Conservation (phyloP, 1,140 invertebrate genomes). For the Hypothenemus hampei region DNA sequence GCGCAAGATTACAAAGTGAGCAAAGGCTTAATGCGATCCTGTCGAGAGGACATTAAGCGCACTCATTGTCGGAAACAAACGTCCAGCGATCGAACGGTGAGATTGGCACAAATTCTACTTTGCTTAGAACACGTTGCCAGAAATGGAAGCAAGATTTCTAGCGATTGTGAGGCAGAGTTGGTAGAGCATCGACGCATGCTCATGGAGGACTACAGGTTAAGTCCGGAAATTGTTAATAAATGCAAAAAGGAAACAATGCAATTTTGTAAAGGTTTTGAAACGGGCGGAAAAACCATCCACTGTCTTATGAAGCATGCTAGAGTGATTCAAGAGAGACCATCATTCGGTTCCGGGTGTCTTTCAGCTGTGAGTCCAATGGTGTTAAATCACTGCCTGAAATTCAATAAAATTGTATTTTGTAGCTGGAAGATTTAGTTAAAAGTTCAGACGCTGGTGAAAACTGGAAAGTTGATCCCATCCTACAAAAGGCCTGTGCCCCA, state of each 20-base stretch:
- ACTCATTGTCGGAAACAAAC: constrained; percentile 71
- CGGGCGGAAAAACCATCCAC: constrained; percentile 86
- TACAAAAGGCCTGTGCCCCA: constrained; percentile 77
- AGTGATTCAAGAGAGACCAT: constrained; percentile 52
- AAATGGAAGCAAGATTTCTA: constrained; percentile 66
- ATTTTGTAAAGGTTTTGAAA: constrained; percentile 63
- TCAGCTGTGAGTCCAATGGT: constrained; percentile 52
- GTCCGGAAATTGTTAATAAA: constrained; percentile 83
- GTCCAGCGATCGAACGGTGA: constrained; percentile 74
- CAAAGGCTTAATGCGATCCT: constrained; percentile 80
- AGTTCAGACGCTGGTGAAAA: constrained; percentile 81
- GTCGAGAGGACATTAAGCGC: constrained; percentile 83
- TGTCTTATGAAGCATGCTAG: constrained; percentile 91
- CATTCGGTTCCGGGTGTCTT: constrained; percentile 63
- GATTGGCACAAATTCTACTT: constrained; percentile 84
- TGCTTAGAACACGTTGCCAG: constrained; percentile 85
- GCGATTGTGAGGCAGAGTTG: constrained; percentile 82
- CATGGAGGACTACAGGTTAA: constrained; percentile 88
- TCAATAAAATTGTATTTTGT: constrained; percentile 29
- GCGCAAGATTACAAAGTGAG: constrained; percentile 88
- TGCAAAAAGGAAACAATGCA: constrained; percentile 82
- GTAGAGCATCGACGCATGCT: constrained; percentile 83
- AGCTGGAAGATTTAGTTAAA: constrained; percentile 73
- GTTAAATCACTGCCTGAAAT: not conserved
- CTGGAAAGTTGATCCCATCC: constrained; percentile 86